phyloP scores from a whole-genome alignment of 2,113 vertebrate species.

The Saimiri boliviensis region DNA sequence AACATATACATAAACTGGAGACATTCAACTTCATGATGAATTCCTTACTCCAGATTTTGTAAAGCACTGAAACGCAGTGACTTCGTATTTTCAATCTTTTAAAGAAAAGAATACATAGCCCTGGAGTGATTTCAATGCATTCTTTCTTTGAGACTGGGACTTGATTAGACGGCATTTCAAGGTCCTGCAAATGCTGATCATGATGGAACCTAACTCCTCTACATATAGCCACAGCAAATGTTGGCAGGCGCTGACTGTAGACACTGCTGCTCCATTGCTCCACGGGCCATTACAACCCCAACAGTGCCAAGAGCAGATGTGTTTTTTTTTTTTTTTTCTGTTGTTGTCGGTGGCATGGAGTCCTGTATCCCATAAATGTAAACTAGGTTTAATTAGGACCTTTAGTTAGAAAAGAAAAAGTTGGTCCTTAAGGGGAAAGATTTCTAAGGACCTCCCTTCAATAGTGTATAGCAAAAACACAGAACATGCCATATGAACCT shows the following conservation, averaged over 20 bases:
- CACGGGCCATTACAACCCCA: not conserved
- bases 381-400: slow-evolving; percentile 67
- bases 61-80: not conserved
- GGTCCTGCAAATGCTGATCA: not conserved
- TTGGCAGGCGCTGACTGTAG: not conserved
- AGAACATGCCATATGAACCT: slow-evolving; percentile 80
- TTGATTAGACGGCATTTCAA: not conserved
- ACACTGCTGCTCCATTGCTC: not conserved
- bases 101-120: slow-evolving; percentile 3
- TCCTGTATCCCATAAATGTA: slow-evolving; percentile 56
- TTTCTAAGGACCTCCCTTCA: slow-evolving; percentile 67
- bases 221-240: not conserved
- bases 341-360: slow-evolving; percentile 23
- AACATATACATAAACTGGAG: slow-evolving; percentile 7
- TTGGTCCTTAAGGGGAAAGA: slow-evolving; percentile 45
- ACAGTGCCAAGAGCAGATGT: not conserved
- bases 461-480: slow-evolving; percentile 58
- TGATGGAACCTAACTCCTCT: not conserved
- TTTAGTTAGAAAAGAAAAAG: slow-evolving; percentile 74
- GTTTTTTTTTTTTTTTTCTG: slow-evolving; percentile 20
- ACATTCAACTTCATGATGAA: slow-evolving; percentile 22
- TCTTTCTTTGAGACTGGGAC: not conserved
- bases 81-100: slow-evolving; percentile 30
- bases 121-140: slow-evolving; percentile 9
- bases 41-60: slow-evolving; percentile 53